Percentiles rank a stretch among this genome's conserved stretches.
phyloP scores from a whole-genome alignment of 2,113 vertebrate genomes.

The Urocynchramus pylzowi region DNA sequence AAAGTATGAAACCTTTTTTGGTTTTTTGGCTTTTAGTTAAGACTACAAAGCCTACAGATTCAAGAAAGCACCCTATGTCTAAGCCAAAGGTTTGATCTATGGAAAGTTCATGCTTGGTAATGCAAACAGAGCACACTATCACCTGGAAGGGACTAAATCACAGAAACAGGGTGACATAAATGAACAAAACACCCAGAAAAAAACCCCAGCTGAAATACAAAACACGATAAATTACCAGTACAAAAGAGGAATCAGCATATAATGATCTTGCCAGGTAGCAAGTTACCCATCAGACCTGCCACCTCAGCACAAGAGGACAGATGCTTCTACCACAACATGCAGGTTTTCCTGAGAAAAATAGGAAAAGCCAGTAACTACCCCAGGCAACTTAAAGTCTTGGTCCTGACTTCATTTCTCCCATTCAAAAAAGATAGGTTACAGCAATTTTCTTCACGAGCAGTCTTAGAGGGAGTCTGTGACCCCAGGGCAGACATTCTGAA shows the following conservation, averaged over 20 bases:
- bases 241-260: neutral
- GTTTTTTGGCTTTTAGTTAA: neutral
- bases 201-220: neutral
- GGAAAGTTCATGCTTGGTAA: neutral
- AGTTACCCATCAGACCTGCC: neutral
- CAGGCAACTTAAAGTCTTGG: neutral
- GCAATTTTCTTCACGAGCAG: neutral
- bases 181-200: neutral
- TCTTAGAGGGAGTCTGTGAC: neutral
- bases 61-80: neutral
- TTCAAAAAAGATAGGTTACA: neutral
- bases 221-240: neutral
- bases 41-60: neutral
- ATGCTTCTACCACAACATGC: neutral
- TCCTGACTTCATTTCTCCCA: neutral
- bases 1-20: neutral
- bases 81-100: neutral
- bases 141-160: neutral
- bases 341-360: neutral
- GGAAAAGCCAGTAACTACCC: neutral
- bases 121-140: neutral
- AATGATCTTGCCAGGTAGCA: neutral
- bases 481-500: neutral
- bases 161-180: neutral
- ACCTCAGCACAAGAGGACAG: neutral